These are phyloP conservation scores for Trichonephila inaurata DNA, from an alignment of 1,140 invertebrate genomes.

Conservation along the genomic window DNA sequence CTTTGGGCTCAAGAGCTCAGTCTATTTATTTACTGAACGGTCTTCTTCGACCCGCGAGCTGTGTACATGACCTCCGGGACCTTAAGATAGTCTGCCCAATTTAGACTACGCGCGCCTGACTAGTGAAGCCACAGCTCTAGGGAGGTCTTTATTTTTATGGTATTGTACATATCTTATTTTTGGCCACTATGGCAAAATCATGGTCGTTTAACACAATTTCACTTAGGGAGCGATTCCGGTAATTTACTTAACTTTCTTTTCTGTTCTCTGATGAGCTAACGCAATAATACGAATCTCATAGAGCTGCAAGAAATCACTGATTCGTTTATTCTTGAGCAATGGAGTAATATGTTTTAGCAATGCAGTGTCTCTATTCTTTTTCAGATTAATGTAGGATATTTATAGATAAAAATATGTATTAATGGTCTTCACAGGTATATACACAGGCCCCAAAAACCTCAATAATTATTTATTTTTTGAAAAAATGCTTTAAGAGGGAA, in stretches of 20 bases:
- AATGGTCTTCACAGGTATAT: no score
- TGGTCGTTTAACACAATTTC: neutral
- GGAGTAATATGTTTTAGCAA: no score
- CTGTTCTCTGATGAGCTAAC: neutral
- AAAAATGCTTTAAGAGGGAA: no score
- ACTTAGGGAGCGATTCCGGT: neutral
- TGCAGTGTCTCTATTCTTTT: no score
- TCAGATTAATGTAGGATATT: no score
- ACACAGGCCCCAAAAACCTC: no score
- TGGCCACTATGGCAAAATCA: neutral
- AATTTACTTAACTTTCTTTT: neutral
- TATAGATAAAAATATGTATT: no score
- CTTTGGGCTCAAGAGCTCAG: conserved; percentile 66
- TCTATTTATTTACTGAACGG: conserved; percentile 70
- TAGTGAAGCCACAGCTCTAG: neutral
- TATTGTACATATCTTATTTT: conserved; percentile 16
- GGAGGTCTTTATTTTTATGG: conserved; percentile 12
- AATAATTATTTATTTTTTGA: no score
- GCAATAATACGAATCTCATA: neutral
- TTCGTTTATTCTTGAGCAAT: neutral
- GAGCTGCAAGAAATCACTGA: neutral
- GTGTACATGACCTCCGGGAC: conserved; percentile 67
- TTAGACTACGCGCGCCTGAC: conserved; percentile 15
- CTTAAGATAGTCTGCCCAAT: conserved; percentile 59
- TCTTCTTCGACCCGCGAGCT: conserved; percentile 59